Base-by-base conservation (phyloP, 2,888 invertebrate genomes). In the Onthophagus sagittarius region DNA sequence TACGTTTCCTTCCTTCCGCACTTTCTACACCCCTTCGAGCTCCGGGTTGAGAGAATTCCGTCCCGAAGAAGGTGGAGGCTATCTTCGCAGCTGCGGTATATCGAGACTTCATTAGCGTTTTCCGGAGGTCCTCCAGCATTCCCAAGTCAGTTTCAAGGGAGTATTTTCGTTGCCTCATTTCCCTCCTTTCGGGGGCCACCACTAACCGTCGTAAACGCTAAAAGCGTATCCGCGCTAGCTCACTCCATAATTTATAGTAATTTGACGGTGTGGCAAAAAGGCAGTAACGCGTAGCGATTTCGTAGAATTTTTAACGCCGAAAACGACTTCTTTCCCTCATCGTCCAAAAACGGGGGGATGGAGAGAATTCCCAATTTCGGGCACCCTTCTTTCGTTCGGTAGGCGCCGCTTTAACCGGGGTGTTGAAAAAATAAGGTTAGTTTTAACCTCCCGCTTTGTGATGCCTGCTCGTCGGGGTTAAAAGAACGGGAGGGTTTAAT, bases 221-320 rank as follows among this genome's bases (percentile, higher is more conserved):
- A 82, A 82, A 82, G 82, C 81, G 77, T 67, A 67, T 32, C 75
- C 75, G 77, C 78, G 73, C 76, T 75, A 78, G 79, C 80, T 78
- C 80, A 80, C 80, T 81, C 78, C 79, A 82, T 82, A 82, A 82
- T 82, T 82, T 81, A 81, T 81, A 80, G 81, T 81, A 81, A 81
- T 82, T 78, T 78, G 76, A 78, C 77, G 77, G 77, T 77, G 77
- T 75, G 31, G 67, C 23, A 67, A 32, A 31, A 32, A n/a, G 31
- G 67, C 67, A 23, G 31, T 67, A 32, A 67, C 23, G 64, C 64
- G 64, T 15, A 64, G 67, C 67, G 15, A 67, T 67, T 67, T 32
- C 31, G 31, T 23, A 2, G 67, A 67, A 23, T 67, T 67, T 67
- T 67, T 67, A 31, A 67, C 39, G 23, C 67, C 23, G 67, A 23